Percentiles rank a stretch among this genome's conserved stretches.
Conservation (phyloP, 2,888 invertebrate genomes). For the Ferrisia virgata region DNA sequence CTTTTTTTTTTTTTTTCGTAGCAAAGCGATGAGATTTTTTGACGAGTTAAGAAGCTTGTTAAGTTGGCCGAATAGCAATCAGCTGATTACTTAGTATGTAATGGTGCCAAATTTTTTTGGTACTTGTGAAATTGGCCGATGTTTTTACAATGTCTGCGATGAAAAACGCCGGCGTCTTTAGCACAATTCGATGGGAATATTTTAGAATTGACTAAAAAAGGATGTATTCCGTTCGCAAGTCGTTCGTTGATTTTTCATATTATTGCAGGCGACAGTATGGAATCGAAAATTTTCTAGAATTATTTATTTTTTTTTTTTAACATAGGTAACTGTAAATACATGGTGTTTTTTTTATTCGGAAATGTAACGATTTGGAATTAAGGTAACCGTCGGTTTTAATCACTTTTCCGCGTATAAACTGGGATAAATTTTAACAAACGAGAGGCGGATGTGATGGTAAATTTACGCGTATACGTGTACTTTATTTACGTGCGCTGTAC, state of each 20-base stretch:
- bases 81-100: neutral
- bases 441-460: neutral
- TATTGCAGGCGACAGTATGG: neutral
- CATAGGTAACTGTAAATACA: too few species aligned
- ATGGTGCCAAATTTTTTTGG: neutral
- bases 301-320: too few species aligned
- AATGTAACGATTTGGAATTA: too few species aligned
- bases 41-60: neutral
- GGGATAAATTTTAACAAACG: neutral
- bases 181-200: neutral
- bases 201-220: neutral
- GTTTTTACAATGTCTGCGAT: neutral
- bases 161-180: constrained; percentile 17
- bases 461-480: neutral
- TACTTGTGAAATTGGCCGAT: neutral
- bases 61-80: neutral
- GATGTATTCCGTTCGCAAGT: neutral
- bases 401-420: neutral
- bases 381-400: too few species aligned
- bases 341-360: too few species aligned
- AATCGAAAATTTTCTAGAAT: too few species aligned
- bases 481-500: too few species aligned
- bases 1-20: too few species aligned
- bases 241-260: neutral
- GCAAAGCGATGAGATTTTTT: neutral